A percentile compares a stretch with the other conserved stretches of the same genome.
phyloP scores from a whole-genome alignment of 2,888 invertebrate genomes.

The Quadroppia sp. region DNA sequence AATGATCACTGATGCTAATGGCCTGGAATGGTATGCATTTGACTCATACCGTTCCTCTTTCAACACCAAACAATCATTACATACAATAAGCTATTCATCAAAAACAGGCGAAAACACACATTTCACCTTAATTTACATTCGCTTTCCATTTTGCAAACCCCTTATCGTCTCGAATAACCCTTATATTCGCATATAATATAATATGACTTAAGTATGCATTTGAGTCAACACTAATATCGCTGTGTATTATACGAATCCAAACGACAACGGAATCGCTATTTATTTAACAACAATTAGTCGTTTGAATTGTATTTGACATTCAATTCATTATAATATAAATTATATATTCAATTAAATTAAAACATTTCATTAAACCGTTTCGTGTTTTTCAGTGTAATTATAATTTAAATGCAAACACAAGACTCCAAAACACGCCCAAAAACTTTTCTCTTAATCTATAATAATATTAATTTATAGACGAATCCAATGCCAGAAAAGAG shows the following conservation, averaged over 20 bases:
- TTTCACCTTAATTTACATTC: slow-evolving; percentile 29
- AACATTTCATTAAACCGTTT: neutral
- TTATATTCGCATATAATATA: no score
- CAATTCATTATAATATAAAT: neutral
- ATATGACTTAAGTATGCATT: no score
- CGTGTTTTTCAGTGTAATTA: neutral
- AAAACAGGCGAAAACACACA: slow-evolving; percentile 18
- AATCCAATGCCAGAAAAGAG: neutral
- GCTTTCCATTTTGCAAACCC: neutral
- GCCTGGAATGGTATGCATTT: slow-evolving; percentile 30
- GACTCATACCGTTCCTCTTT: neutral
- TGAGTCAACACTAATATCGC: no score
- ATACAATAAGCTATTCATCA: slow-evolving; percentile 29
- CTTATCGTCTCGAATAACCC: neutral
- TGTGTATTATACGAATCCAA: neutral
- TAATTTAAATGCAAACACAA: neutral
- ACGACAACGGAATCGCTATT: neutral
- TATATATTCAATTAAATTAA: neutral
- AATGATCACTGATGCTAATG: slow-evolving; percentile 32
- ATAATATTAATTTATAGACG: neutral
- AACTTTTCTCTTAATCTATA: neutral
- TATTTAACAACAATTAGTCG: neutral
- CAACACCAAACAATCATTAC: neutral
- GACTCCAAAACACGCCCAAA: neutral
- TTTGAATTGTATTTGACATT: neutral